Evolutionary conservation across 1,140 invertebrate genomes (phyloP).

Genomic region (Cyclina sinensis): DNA sequence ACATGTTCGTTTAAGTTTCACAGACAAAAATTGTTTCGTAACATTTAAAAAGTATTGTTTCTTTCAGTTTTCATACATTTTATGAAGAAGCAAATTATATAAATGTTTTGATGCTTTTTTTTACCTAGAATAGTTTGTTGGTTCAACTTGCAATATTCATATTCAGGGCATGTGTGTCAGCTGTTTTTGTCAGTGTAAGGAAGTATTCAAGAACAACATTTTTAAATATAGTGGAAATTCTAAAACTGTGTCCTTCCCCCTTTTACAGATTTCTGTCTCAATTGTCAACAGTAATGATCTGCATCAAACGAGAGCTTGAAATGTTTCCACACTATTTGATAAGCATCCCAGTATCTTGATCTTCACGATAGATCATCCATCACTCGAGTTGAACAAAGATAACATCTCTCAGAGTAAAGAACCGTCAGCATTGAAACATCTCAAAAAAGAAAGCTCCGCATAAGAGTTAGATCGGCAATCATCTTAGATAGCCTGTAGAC

Average conservation of each 20-base stretch:
- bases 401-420: constrained; percentile 35
- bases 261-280: constrained; percentile 49
- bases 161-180: too few species aligned
- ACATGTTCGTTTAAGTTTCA: too few species aligned
- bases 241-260: constrained; percentile 35
- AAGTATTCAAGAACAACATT: too few species aligned
- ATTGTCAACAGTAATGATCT: constrained; percentile 48
- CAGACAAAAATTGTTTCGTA: too few species aligned
- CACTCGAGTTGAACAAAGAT: constrained; percentile 35
- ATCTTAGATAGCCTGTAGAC: constrained; percentile 33
- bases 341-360: constrained; percentile 37
- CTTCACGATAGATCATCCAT: constrained; percentile 40
- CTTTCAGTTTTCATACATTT: too few species aligned
- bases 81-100: too few species aligned
- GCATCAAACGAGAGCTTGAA: constrained; percentile 47
- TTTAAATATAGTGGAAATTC: neutral
- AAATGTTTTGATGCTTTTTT: too few species aligned
- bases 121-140: too few species aligned
- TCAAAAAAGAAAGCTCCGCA: constrained; percentile 16
- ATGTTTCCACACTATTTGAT: constrained; percentile 50
- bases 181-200: too few species aligned
- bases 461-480: constrained; percentile 1
- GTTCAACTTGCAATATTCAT: too few species aligned
- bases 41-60: too few species aligned
- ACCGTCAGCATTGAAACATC: constrained; percentile 36